phyloP scores from a whole-genome alignment of 2,797 vertebrate genomes.

The Chiroxiphia lanceolata region DNA sequence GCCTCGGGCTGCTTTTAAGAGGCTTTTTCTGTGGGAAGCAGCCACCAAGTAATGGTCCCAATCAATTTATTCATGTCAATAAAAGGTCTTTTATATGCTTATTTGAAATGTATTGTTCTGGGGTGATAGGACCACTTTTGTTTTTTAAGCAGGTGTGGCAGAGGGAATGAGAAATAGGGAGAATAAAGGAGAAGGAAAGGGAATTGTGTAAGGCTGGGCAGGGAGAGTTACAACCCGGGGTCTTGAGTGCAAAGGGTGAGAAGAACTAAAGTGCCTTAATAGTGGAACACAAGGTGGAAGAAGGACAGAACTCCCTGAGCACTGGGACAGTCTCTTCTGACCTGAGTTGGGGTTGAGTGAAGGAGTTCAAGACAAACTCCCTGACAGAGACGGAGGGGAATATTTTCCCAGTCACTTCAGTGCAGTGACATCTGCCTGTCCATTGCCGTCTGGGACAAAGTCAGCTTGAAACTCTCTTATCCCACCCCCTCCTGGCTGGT shows the following conservation, averaged over 20 bases:
- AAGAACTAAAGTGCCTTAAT: not conserved
- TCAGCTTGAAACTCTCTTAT: not conserved
- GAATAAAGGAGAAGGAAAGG: not conserved
- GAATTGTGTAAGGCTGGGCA: not conserved
- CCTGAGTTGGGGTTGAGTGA: not conserved
- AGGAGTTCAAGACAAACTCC: not conserved
- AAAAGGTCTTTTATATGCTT: conserved; percentile 29
- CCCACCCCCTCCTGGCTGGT: not conserved
- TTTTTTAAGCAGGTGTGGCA: not conserved
- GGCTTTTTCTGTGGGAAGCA: conserved; percentile 15
- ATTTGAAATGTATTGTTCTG: conserved; percentile 39
- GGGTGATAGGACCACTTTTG: not conserved
- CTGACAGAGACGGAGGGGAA: not conserved
- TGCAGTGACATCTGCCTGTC: not conserved
- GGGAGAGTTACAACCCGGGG: not conserved
- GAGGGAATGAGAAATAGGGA: not conserved
- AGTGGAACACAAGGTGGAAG: not conserved
- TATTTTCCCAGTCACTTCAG: not conserved
- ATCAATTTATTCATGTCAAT: conserved; percentile 55
- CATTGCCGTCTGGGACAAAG: not conserved
- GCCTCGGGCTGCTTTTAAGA: conserved; percentile 38
- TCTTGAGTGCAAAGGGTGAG: not conserved
- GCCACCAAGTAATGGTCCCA: conserved; percentile 36
- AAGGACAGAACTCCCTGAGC: not conserved
- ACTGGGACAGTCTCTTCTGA: not conserved